Evolutionary conservation across 2,888 invertebrate genomes (phyloP).

Genomic region (Mythimna impura): DNA sequence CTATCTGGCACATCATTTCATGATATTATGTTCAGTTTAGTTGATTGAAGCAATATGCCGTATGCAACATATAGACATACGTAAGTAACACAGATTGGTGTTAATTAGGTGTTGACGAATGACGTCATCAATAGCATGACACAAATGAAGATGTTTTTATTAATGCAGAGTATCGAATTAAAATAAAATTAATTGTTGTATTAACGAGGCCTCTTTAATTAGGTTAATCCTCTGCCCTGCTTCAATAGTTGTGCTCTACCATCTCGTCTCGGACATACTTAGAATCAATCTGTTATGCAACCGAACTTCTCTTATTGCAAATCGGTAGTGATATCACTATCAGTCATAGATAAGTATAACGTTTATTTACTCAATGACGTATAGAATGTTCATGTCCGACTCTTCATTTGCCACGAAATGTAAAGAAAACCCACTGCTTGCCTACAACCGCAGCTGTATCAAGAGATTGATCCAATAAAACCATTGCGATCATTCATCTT

Average conservation of each 20-base stretch:
- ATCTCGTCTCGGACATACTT: slow-evolving; percentile 1
- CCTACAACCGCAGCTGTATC: slow-evolving; percentile 2
- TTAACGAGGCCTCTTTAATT: slow-evolving; percentile 12
- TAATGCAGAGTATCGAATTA: background rate
- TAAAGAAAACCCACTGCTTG: background rate
- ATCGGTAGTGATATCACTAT: slow-evolving; percentile 12
- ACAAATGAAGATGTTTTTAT: background rate
- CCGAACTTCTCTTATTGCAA: slow-evolving; percentile 12
- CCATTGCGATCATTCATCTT: slow-evolving; percentile 27
- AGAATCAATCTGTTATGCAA: slow-evolving; percentile 1
- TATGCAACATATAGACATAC: background rate
- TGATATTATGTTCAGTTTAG: background rate
- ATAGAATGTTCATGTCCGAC: slow-evolving; percentile 1
- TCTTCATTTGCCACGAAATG: slow-evolving; percentile 15
- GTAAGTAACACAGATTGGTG: background rate
- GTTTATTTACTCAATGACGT: slow-evolving; percentile 14
- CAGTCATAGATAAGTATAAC: slow-evolving; percentile 20
- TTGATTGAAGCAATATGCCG: background rate
- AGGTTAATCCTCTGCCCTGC: slow-evolving; percentile 13
- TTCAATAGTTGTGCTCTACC: slow-evolving; percentile 14
- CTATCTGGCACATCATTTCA: background rate
- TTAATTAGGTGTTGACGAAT: slow-evolving; percentile 7
- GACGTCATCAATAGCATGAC: slow-evolving; percentile 8
- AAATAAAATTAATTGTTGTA: slow-evolving; percentile 3
- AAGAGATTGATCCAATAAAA: slow-evolving; percentile 16